Base-by-base conservation (phyloP, 1,140 invertebrate genomes). In the Archegozetes longisetosus region DNA sequence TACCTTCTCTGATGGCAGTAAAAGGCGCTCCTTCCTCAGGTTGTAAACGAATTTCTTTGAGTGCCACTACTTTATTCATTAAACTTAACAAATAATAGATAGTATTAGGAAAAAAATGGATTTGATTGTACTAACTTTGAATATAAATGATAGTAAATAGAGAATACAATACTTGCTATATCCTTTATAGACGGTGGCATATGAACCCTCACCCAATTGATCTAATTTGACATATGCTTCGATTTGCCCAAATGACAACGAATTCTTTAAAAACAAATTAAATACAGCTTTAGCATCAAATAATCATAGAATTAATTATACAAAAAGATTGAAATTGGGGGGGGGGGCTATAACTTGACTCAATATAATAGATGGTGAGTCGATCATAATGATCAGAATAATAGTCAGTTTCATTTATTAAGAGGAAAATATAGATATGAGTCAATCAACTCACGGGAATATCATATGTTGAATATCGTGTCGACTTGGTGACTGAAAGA, bases 11-110 rank as follows among this genome's bases (percentile, higher is more conserved):
- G 63, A 84, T 85, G 50, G 83, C 82, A 29, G 82, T 84, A 68
- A 83, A 84, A 13, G 82, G 82, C 32, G 82, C 81, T 4, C 82
- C 82, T 71, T 84, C 82, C 67, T 84, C 82, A 66, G 83, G 80
- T 68, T 84, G 82, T 40, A 84, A 69, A 3, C 65, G 72, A 63
- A 84, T 84, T 71, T 84, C 83, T 70, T 84, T 84, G n/a, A 84
- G 68, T 50, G 82, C 82, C 40, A 84, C 82, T 56, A 80, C 68
- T 67, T 79, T 81, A 64, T 81, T 81, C 48, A 81, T 83, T 32
- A 84, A 70, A 25, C 63, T 64, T 27, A 26, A 54, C 56, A 47
- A 46, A 29, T 40, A 40, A 26, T n/a, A 26, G 9, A 40, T 22
- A 6, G 23, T 14, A 53, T 14, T 17, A 13, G 22, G 13, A 12